phyloP scores from a whole-genome alignment of 2,113 vertebrate species.

The Chascanopsetta lugubris region DNA sequence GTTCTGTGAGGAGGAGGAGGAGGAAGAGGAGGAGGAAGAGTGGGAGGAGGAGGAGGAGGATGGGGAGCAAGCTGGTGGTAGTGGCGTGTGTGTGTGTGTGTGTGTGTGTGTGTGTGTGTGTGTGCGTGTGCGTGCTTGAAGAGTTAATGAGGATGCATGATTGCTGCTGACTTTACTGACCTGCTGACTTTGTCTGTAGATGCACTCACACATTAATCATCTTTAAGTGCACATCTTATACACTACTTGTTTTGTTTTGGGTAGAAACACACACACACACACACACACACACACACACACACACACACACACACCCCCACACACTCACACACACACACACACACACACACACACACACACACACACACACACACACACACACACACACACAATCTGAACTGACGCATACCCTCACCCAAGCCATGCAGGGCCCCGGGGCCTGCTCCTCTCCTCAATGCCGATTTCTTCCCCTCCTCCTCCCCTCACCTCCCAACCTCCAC shows the following conservation, averaged over 20 bases:
- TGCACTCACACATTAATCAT: conserved; percentile 18
- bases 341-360: conserved; percentile 39
- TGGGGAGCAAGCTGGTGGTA: conserved; percentile 63
- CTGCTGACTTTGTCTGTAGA: conserved; percentile 28
- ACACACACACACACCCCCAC: conserved; percentile 18
- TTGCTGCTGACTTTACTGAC: conserved; percentile 37
- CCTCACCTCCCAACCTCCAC: not conserved
- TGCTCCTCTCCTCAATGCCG: conserved; percentile 60
- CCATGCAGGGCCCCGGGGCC: conserved; percentile 69
- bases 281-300: not conserved
- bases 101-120: too few relatives aligned
- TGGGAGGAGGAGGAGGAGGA: conserved; percentile 5
- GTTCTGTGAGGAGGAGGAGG: conserved; percentile 67
- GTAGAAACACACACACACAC: not conserved
- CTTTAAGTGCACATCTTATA: not conserved
- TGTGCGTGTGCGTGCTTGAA: conserved; percentile 29
- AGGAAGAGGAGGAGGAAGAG: conserved; percentile 26
- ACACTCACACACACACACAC: conserved; percentile 18
- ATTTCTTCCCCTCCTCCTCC: conserved; percentile 38
- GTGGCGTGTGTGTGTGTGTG: too few relatives aligned
- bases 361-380: conserved; percentile 33
- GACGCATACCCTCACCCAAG: conserved; percentile 45
- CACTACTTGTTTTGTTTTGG: not conserved
- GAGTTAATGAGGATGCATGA: conserved; percentile 52
- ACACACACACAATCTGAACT: conserved; percentile 42